Percentiles rank a stretch among this genome's conserved stretches.
phyloP scores from a whole-genome alignment of 1,140 invertebrate genomes.

The Seison nebaliae region DNA sequence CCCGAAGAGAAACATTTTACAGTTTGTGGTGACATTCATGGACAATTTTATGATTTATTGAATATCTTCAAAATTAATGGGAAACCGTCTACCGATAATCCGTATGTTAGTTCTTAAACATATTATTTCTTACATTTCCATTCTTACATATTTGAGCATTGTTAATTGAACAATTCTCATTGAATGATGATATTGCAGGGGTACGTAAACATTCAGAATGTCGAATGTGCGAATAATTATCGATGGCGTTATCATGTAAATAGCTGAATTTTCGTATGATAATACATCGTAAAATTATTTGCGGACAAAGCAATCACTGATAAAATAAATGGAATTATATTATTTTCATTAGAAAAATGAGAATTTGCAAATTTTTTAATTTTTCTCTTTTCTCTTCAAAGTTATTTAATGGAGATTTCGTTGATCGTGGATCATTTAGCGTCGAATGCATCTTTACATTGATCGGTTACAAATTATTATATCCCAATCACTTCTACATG shows the following conservation, averaged over 20 bases:
- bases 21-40: conserved; percentile 97
- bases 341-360: no score
- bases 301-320: no score
- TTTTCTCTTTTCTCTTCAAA: conserved; percentile 23
- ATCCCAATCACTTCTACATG: conserved; percentile 89
- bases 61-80: conserved; percentile 94
- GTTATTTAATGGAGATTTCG: conserved; percentile 94
- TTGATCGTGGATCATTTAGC: conserved; percentile 91
- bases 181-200: no score
- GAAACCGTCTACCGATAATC: conserved; percentile 67
- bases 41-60: conserved; percentile 88
- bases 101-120: conserved; percentile 43
- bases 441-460: conserved; percentile 94
- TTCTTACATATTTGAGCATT: neutral
- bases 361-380: no score
- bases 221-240: no score
- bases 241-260: no score
- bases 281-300: no score
- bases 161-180: no score
- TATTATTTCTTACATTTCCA: neutral
- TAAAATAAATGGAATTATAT: no score
- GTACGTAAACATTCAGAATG: no score
- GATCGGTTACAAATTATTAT: conserved; percentile 83
- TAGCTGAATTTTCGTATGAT: no score
- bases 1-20: conserved; percentile 65